phyloP scores from a whole-genome alignment of 1,140 invertebrate genomes.

The Arion vulgaris region DNA sequence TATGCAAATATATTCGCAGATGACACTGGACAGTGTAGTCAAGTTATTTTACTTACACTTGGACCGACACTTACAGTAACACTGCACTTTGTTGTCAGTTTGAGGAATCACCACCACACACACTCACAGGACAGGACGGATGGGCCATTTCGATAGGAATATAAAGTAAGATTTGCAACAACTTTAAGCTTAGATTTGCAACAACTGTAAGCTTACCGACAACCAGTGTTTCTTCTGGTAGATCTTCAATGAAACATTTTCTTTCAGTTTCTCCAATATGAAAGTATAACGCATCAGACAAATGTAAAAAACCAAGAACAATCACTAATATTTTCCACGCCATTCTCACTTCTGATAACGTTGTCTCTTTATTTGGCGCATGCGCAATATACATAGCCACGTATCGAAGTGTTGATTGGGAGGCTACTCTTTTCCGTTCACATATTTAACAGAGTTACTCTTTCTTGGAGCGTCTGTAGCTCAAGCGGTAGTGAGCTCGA shows the following conservation, averaged over 20 bases:
- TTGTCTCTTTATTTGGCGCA: not conserved
- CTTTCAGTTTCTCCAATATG: constrained; percentile 98
- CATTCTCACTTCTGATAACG: constrained; percentile 31
- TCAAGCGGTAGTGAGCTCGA: too few relatives aligned
- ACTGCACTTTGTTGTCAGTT: too few relatives aligned
- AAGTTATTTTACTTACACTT: too few relatives aligned
- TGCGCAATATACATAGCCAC: constrained; percentile 6
- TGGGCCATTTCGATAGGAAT: too few relatives aligned
- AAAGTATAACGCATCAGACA: constrained; percentile 84
- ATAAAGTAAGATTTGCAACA: too few relatives aligned
- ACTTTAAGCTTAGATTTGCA: not conserved
- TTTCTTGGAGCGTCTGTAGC: too few relatives aligned
- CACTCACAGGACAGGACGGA: too few relatives aligned
- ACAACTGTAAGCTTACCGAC: constrained; percentile 80
- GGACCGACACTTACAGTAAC: too few relatives aligned
- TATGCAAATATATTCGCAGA: too few relatives aligned
- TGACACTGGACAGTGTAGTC: too few relatives aligned
- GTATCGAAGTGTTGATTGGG: not conserved
- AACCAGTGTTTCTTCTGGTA: constrained; percentile 98
- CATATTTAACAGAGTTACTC: too few relatives aligned
- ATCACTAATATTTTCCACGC: constrained; percentile 33
- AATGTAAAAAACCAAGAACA: constrained; percentile 46
- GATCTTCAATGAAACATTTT: constrained; percentile 99
- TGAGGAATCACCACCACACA: too few relatives aligned
- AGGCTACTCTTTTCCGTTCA: not conserved